Evolutionary conservation across 2,797 vertebrate species (phyloP), one percentile per base, ranked within the genome.

Genomic region (Tokudaia muenninki): DNA sequence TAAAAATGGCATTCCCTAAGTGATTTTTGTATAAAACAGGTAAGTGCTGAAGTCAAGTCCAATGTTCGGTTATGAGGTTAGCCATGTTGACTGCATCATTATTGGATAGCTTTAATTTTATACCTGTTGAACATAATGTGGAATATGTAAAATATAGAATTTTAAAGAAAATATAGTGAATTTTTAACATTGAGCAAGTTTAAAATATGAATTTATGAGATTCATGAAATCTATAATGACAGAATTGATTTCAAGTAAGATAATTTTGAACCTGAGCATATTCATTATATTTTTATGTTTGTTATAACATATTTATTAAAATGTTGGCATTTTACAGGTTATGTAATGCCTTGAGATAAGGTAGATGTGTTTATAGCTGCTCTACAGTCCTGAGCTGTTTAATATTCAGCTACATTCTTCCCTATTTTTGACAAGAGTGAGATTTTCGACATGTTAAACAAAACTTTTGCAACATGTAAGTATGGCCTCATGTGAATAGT

Each of bases 21-120:
- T 67, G 80, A 87, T 93, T 80, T 94, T 95, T 94, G 17, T 34
- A 72, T 88, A 70, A 87, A 14, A 91, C 37, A 65, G 74, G 57
- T 72, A 95, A 94, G 52, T 81, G 44, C 44, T 87, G 24, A 95
- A 90, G 14, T 84, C 59, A 95, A 97, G 80, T 65, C 50, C 78
- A 97, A 94, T 47, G 4, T 81, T 97, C 78, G 94, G n/a, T 94
- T 97, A 88, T 74, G 59, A 34, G 65, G 50, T 63, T 95, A 74
- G 47, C 88, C 90, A 92, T 67, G 50, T 61, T 47, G 16, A 84
- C 26, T 26, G 50, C 70, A 57, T 94, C 16, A 63, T 17, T 55
- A 55, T 55, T 65, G 16, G n/a, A 81, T 84, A 84, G 90, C 65
- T 26, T 34, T 6, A 75, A 47, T 92, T 94, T 92, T 91, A 90